A percentile compares a stretch with the other conserved stretches of the same genome.
phyloP scores from a whole-genome alignment of 2,888 invertebrate genomes.

The Dicyrtomina minuta region DNA sequence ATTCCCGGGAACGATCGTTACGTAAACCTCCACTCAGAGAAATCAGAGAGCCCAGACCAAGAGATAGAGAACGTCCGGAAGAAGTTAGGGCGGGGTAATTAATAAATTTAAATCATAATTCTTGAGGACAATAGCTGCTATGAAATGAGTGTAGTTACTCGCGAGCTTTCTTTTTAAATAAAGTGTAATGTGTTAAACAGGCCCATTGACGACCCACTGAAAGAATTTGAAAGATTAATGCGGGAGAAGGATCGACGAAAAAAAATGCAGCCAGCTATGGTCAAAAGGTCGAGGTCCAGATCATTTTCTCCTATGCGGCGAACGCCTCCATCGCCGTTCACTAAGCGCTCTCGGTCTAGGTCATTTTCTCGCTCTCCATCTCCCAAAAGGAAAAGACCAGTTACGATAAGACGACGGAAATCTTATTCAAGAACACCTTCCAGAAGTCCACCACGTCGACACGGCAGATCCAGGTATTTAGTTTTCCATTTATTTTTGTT shows the following conservation, averaged over 20 bases:
- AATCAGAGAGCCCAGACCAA: conserved; percentile 13
- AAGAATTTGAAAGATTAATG: conserved; percentile 82
- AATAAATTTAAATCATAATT: neutral
- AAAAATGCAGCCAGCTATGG: conserved; percentile 55
- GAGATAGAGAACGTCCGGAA: conserved; percentile 35
- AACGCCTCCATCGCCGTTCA: conserved; percentile 52
- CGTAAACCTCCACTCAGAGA: conserved; percentile 17
- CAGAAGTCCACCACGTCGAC: conserved; percentile 55
- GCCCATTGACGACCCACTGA: conserved; percentile 78
- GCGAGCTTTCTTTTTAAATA: too few species aligned
- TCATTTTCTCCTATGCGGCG: conserved; percentile 55
- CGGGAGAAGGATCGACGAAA: conserved; percentile 78
- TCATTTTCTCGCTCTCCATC: conserved; percentile 52
- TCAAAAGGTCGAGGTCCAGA: conserved; percentile 58
- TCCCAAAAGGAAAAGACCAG: conserved; percentile 48
- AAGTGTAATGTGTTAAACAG: conserved; percentile 58
- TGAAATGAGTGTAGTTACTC: too few species aligned
- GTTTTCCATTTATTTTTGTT: neutral
- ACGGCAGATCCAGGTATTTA: conserved; percentile 40
- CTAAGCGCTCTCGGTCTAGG: conserved; percentile 54
- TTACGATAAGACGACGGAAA: conserved; percentile 38
- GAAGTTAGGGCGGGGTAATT: conserved; percentile 31
- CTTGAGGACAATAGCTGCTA: too few species aligned
- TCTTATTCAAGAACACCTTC: conserved; percentile 56
- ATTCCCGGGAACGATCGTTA: conserved; percentile 29